phyloP scores from a whole-genome alignment of 2,113 vertebrate species.

The Lichenostomus cassidix region DNA sequence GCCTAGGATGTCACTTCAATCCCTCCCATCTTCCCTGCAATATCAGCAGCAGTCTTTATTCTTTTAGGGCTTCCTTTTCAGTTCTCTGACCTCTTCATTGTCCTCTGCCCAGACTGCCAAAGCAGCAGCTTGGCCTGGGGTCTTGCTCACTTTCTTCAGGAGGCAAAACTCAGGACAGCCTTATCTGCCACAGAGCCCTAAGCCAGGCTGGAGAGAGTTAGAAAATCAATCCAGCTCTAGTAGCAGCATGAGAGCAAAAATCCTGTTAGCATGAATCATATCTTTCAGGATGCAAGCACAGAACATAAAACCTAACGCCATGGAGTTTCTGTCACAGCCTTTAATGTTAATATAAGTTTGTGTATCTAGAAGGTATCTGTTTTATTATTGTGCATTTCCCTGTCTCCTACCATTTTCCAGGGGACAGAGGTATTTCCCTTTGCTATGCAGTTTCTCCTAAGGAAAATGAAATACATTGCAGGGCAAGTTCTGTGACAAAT shows the following conservation, averaged over 20 bases:
- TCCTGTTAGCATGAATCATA: background rate
- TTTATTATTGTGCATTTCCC: slow-evolving; percentile 5
- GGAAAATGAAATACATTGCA: slow-evolving; percentile 47
- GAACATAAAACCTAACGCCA: background rate
- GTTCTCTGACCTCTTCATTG: background rate
- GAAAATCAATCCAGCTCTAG: background rate
- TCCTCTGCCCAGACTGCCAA: background rate
- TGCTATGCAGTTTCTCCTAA: slow-evolving; percentile 41
- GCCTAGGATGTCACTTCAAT: background rate
- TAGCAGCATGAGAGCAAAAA: background rate
- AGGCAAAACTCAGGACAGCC: background rate
- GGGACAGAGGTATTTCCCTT: slow-evolving; percentile 34
- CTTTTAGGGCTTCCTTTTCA: background rate
- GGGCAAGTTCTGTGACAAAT: slow-evolving; percentile 32
- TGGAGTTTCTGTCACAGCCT: background rate
- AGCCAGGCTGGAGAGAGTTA: background rate
- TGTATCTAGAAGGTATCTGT: background rate
- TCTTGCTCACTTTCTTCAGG: background rate
- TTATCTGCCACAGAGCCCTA: background rate
- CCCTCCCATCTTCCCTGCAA: background rate
- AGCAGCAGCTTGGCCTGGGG: background rate
- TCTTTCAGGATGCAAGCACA: background rate
- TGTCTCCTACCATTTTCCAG: background rate
- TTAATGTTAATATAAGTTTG: background rate
- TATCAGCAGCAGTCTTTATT: background rate